phyloP scores from a whole-genome alignment of 2,797 vertebrate species.

The Chanos chanos region DNA sequence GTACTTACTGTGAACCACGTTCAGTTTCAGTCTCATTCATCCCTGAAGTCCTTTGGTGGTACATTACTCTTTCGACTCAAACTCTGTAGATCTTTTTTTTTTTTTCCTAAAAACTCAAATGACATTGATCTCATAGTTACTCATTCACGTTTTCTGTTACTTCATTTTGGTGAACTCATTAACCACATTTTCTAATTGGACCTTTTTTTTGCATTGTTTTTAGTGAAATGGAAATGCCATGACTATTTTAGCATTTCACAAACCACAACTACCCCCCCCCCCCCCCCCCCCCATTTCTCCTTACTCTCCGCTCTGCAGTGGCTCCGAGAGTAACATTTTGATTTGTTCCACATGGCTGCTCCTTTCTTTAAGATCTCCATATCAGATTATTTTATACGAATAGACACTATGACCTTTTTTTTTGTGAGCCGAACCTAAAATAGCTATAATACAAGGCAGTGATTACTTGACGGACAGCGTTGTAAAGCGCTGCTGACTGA shows the following conservation, averaged over 20 bases:
- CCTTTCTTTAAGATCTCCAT: slow-evolving; percentile 62
- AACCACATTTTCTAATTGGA: no score
- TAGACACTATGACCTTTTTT: slow-evolving; percentile 62
- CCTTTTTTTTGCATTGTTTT: neutral
- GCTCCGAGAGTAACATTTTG: slow-evolving; percentile 57
- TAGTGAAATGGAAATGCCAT: neutral
- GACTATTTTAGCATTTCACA: no score
- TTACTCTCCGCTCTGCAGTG: slow-evolving; percentile 46
- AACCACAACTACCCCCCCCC: no score
- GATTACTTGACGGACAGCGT: slow-evolving; percentile 65
- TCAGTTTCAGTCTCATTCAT: no score
- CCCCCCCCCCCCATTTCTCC: slow-evolving; percentile 28
- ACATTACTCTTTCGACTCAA: no score
- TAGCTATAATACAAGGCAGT: slow-evolving; percentile 67
- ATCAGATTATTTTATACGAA: slow-evolving; percentile 67
- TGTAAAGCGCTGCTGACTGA: slow-evolving; percentile 59
- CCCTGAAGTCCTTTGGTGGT: no score
- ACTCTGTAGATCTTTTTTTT: slow-evolving; percentile 28
- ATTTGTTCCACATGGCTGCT: slow-evolving; percentile 72
- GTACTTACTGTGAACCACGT: no score
- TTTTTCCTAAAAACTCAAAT: slow-evolving; percentile 32
- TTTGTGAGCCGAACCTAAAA: slow-evolving; percentile 66
- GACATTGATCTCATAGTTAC: slow-evolving; percentile 24
- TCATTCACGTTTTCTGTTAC: slow-evolving; percentile 17
- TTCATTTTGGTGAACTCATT: no score